phyloP scores from a whole-genome alignment of 2,113 vertebrate genomes.

The Elephantulus edwardii region DNA sequence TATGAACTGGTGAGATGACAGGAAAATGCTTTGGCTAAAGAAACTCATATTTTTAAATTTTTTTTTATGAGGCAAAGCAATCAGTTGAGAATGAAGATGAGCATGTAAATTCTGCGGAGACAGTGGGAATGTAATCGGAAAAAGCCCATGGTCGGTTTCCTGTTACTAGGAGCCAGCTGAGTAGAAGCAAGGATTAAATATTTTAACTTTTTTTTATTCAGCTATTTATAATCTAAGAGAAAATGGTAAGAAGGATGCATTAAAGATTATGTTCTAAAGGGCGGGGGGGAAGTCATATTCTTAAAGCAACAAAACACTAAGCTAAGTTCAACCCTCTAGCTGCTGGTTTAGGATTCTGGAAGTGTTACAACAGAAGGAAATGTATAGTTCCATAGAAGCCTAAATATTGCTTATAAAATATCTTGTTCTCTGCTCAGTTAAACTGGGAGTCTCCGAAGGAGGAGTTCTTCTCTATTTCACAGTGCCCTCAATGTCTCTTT shows the following conservation, averaged over 20 bases:
- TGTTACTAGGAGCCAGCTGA: no score
- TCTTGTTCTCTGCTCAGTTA: neutral
- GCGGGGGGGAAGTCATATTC: no score
- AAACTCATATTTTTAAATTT: neutral
- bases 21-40: neutral
- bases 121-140: neutral
- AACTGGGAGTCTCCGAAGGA: neutral
- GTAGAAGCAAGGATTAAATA: no score
- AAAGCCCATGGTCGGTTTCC: no score
- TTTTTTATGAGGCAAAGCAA: neutral
- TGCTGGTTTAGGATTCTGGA: neutral
- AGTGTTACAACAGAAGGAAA: neutral
- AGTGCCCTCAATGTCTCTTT: neutral
- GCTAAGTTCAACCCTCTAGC: neutral
- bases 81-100: neutral
- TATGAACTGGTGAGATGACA: neutral
- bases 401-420: neutral
- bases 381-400: neutral
- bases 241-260: no score
- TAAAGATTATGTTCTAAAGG: no score
- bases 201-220: no score
- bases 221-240: no score
- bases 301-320: neutral
- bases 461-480: no score
- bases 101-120: neutral